Percentiles rank a stretch among this genome's conserved stretches.
Evolutionary conservation across 2,797 vertebrate species (phyloP).

Genomic region (Gymnoscopelus braueri): DNA sequence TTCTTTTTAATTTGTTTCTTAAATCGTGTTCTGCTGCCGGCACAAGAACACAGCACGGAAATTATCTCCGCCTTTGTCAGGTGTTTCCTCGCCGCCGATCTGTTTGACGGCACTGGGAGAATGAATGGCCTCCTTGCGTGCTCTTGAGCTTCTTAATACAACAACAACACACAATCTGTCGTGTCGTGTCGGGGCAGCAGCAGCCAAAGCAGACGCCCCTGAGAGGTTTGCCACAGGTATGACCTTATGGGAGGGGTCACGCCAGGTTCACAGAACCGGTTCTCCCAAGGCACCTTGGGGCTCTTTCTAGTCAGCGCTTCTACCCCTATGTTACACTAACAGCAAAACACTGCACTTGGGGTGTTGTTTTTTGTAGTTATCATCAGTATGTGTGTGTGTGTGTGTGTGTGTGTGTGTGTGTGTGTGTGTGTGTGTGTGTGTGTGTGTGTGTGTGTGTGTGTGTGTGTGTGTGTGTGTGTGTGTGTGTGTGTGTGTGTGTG

Average conservation of each 20-base stretch:
- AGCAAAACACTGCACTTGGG: constrained; percentile 10
- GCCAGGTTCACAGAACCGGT: constrained; percentile 36
- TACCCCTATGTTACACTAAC: constrained; percentile 27
- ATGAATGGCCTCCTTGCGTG: background rate
- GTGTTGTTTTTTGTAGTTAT: background rate
- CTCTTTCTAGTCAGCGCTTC: constrained; percentile 7
- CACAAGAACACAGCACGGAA: constrained; percentile 5
- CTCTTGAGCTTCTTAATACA: constrained; percentile 6
- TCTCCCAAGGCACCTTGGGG: background rate
- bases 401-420: background rate
- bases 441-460: constrained; percentile 6
- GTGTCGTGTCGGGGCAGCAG: background rate
- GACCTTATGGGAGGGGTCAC: constrained; percentile 52
- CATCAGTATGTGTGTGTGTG: background rate
- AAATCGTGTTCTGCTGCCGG: background rate
- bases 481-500: constrained; percentile 5
- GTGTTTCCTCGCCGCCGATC: constrained; percentile 5
- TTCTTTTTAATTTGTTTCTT: constrained; percentile 15
- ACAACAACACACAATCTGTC: constrained; percentile 17
- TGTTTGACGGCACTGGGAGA: background rate
- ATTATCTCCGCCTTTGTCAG: constrained; percentile 3
- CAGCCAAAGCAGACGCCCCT: background rate
- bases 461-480: background rate
- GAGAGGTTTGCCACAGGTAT: constrained; percentile 45
- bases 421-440: background rate